phyloP scores from a whole-genome alignment of 92 coral and sea anemone species.

The Anthopleura xanthogrammica region DNA sequence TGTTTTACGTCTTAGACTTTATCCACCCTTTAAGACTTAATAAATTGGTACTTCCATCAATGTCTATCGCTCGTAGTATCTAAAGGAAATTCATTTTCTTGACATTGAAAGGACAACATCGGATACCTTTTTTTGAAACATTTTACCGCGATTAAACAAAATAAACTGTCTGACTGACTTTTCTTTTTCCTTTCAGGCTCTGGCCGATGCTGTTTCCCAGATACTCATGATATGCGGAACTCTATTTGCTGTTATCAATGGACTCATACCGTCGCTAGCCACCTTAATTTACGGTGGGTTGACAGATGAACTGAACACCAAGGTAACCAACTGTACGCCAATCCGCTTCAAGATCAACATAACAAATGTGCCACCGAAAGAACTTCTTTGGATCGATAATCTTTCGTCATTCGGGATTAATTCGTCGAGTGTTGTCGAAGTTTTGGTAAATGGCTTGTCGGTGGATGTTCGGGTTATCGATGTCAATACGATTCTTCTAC shows the following conservation, averaged over 20 bases:
- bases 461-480: slow-evolving; percentile 22
- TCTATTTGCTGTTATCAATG: slow-evolving; percentile 84
- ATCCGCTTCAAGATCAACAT: slow-evolving; percentile 25
- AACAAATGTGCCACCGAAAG: slow-evolving; percentile 17
- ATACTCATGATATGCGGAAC: slow-evolving; percentile 87
- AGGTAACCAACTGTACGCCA: slow-evolving; percentile 27
- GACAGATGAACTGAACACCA: slow-evolving; percentile 68
- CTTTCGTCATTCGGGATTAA: slow-evolving; percentile 12
- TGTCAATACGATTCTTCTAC: not conserved
- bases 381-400: slow-evolving; percentile 24
- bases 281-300: slow-evolving; percentile 86
- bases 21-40: no score
- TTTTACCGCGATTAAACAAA: no score
- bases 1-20: no score
- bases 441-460: slow-evolving; percentile 16
- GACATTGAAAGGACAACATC: no score
- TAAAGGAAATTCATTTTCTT: no score
- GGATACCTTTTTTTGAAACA: not conserved
- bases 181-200: slow-evolving; percentile 37
- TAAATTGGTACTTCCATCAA: no score
- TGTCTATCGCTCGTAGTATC: not conserved
- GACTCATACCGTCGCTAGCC: slow-evolving; percentile 84
- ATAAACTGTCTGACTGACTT: no score
- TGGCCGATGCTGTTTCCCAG: slow-evolving; percentile 60
- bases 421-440: slow-evolving; percentile 24